Percentiles rank a stretch among this genome's conserved stretches.
Conservation (phyloP, 2,113 vertebrate species). For the Fulmarus glacialis region DNA sequence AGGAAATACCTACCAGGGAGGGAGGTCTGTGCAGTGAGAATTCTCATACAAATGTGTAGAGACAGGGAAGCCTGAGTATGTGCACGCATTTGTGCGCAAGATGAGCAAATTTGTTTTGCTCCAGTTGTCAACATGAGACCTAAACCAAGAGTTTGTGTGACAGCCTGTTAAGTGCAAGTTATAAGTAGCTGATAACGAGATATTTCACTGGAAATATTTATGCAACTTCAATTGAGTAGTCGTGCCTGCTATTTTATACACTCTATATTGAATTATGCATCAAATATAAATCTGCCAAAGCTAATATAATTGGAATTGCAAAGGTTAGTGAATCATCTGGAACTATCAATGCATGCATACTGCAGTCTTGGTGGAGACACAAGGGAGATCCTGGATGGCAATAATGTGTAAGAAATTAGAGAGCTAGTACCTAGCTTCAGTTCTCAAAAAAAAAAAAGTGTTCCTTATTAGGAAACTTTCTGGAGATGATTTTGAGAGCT, state of each 20-base stretch:
- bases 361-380: not conserved
- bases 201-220: conserved; percentile 28
- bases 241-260: not conserved
- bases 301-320: not conserved
- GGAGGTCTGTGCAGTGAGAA: not conserved
- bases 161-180: not conserved
- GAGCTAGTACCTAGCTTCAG: not conserved
- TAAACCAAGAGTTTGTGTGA: not conserved
- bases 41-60: not conserved
- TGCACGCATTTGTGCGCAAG: rapidly evolving
- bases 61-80: not conserved
- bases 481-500: conserved; percentile 31
- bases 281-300: not conserved
- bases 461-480: not conserved
- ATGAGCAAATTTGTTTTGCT: not conserved
- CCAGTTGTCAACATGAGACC: not conserved
- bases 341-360: not conserved
- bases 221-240: not conserved
- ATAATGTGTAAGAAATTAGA: not conserved
- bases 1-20: not conserved
- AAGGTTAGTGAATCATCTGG: not conserved
- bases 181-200: not conserved
- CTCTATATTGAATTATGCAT: conserved; percentile 10
- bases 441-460: not conserved
- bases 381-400: not conserved